A percentile compares a stretch with the other conserved stretches of the same genome.
Evolutionary conservation across 2,113 vertebrate genomes (phyloP).

Genomic region (Sturnira hondurensis): DNA sequence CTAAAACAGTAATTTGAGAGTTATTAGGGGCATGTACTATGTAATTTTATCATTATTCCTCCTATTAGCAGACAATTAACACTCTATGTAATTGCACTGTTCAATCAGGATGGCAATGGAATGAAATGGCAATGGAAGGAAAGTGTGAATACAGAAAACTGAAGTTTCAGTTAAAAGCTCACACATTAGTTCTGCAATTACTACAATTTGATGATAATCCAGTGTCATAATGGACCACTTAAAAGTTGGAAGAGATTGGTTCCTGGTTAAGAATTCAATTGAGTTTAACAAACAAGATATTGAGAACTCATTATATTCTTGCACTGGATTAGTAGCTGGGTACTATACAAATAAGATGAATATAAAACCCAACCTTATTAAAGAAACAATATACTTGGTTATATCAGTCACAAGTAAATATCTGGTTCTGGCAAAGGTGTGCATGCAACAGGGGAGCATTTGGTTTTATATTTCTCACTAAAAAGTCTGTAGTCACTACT

Average conservation of each 20-base stretch:
- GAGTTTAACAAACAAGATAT: conserved; percentile 13
- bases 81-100: conserved; percentile 57
- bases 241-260: not conserved
- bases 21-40: conserved; percentile 61
- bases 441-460: not conserved
- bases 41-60: conserved; percentile 65
- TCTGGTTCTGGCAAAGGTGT: too few species aligned
- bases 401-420: too few species aligned
- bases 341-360: not conserved
- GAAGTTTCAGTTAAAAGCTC: not conserved
- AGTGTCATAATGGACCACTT: not conserved
- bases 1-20: conserved; percentile 63
- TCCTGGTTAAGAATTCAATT: conserved; percentile 43
- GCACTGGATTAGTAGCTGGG: not conserved
- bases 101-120: conserved; percentile 43
- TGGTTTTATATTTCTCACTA: not conserved
- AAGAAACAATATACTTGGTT: too few species aligned
- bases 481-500: not conserved
- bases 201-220: conserved; percentile 8
- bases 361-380: not conserved
- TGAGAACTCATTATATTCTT: not conserved
- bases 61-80: conserved; percentile 64
- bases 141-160: not conserved
- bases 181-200: conserved; percentile 3
- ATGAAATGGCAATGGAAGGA: not conserved